These are phyloP conservation scores for Tigriopus californicus DNA, from an alignment of 2,888 invertebrate genomes.

Conservation along the genomic window DNA sequence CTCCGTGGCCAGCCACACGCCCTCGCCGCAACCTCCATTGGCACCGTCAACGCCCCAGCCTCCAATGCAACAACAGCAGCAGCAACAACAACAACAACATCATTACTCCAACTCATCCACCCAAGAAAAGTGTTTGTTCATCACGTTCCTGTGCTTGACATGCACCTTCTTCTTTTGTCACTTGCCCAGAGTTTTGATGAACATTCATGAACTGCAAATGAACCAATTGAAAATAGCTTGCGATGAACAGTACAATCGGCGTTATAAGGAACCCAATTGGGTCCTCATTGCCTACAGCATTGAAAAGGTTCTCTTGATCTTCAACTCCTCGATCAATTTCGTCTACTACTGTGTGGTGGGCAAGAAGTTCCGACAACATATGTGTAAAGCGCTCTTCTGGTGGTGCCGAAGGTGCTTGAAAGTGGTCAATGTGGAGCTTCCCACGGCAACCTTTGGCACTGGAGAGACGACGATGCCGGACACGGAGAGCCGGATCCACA, in stretches of 20 bases:
- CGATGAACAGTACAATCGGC: background rate
- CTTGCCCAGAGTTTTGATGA: background rate
- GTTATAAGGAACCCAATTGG: conserved; percentile 1
- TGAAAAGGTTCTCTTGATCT: conserved; percentile 3
- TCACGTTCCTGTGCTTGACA: conserved; percentile 12
- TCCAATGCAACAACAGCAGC: background rate
- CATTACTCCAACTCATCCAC: background rate
- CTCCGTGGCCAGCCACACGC: no score
- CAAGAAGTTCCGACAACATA: conserved; percentile 1
- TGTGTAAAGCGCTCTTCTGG: background rate
- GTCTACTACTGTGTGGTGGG: conserved; percentile 4
- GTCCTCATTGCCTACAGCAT: background rate
- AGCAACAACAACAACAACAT: conserved; percentile 1
- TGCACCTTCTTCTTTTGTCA: conserved; percentile 11
- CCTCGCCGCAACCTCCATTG: background rate
- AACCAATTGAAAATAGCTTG: background rate
- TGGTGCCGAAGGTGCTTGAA: no score
- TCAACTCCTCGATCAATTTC: conserved; percentile 11
- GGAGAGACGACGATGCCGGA: no score
- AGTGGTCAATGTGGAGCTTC: no score
- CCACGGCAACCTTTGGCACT: no score
- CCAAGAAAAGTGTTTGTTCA: conserved; percentile 8
- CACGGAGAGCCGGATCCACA: no score
- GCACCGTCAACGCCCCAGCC: background rate
- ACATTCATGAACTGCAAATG: conserved; percentile 4